Base-by-base conservation (phyloP, 2,797 vertebrate species). In the Coccyzus lansbergi region DNA sequence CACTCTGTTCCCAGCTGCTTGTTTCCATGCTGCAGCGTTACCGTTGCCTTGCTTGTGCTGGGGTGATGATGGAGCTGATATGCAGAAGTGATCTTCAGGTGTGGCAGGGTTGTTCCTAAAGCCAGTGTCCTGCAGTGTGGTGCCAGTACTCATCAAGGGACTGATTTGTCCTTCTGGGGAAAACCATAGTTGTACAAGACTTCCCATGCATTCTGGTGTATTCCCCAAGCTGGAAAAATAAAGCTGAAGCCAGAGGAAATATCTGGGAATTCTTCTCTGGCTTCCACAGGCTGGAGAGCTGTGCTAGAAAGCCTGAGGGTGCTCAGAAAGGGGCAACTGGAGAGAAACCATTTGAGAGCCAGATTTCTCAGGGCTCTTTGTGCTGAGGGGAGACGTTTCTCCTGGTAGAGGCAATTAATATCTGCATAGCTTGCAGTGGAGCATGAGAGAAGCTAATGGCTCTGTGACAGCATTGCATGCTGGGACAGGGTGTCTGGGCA, bases 401-500 rank as follows among this genome's bases (percentile, higher is more conserved):
- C 20, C 28, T 70, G 48, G 22, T 53, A 2, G 3, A 53, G 53
- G 14, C 75, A 53, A 63, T 63, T 83, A 62, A 21, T 71, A 12
- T 67, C 46, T 68, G 31, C 33, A 14, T 20, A 28, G 22, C 56
- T 85, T 74, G 72, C 68, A 56, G 56, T 46, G 31, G 38, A 70
- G 52, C 25, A 3, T 31, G 85, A 77, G 82, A 20, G 74, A 44
- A 72, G 56, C 85, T 77, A 74, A 60, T 75, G 76, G 68, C 71
- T 76, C 42, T 2, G 10, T 76, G 85, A 24, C 48, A 46, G 76
- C 31, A 78, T 64, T 22, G 83, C 29, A 4, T 59, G 59, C 86
- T 83, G 76, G 69, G 42, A 36, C 76, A 38, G 78, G 65, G 83
- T 90, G 44, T 44, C 88, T 87, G 68, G 56, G 82, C 79, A 93